Conservation (phyloP, 2,888 invertebrate species). For the Drosophila anomelani region DNA sequence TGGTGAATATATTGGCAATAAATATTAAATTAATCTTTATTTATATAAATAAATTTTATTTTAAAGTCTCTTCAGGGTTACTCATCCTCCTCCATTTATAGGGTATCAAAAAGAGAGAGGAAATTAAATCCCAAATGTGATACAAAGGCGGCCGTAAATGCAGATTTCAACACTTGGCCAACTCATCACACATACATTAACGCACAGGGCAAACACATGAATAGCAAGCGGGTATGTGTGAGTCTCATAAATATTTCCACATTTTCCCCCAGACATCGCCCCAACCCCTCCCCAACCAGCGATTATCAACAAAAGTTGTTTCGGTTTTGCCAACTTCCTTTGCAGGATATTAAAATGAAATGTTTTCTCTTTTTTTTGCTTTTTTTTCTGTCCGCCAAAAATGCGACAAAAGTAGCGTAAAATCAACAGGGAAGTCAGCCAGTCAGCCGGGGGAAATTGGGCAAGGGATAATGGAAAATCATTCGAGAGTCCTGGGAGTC, state of each 20-base stretch:
- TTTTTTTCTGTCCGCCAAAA: constrained; percentile 56
- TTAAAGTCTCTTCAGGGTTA: neutral
- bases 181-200: constrained; percentile 66
- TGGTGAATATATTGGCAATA: neutral
- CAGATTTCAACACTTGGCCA: constrained; percentile 66
- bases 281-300: constrained; percentile 8
- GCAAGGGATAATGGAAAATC: constrained; percentile 30
- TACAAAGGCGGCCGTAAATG: constrained; percentile 66
- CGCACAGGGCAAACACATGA: constrained; percentile 31
- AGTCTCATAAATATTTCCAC: constrained; percentile 75
- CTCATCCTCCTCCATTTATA: neutral
- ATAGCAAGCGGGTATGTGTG: constrained; percentile 14
- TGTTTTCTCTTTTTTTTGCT: constrained; percentile 50
- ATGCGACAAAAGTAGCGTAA: constrained; percentile 53
- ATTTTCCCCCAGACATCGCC: constrained; percentile 45
- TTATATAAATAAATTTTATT: neutral
- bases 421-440: constrained; percentile 34
- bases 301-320: constrained; percentile 37
- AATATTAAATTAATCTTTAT: neutral
- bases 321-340: constrained; percentile 28
- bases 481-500: constrained; percentile 11
- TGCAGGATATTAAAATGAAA: constrained; percentile 74
- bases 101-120: neutral
- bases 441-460: constrained; percentile 13
- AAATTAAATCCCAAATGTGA: constrained; percentile 29